Base-by-base conservation (phyloP, 2,888 invertebrate genomes). In the Deilephila porcellus region DNA sequence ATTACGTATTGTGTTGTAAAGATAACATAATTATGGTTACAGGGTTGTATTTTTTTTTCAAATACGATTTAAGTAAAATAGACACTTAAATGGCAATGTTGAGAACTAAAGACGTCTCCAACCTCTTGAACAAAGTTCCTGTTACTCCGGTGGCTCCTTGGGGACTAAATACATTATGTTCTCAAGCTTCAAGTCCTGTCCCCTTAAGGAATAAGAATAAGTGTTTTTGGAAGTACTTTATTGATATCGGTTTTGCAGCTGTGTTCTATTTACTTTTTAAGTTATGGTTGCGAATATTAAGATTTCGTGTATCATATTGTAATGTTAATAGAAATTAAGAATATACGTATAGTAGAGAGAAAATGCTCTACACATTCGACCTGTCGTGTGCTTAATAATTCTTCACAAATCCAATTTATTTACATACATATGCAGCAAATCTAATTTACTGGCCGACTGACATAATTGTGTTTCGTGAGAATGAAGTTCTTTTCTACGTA, bases 401-500 rank as follows among this genome's bases (percentile, higher is more conserved):
- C 56, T 56, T n/a, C 56, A 56, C 14, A n/a, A n/a, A 56, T n/a
- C 56, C n/a, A 56, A 56, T n/a, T n/a, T n/a, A 56, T 56, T 56
- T n/a, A n/a, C 56, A 56, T 19, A 56, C 56, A 56, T 19, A 56
- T 56, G 25, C 8, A 60, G 25, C 60, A 29, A 60, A 29, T 29
- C 29, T 60, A 60, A 25, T 14, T 25, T 60, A 11, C 29, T 7
- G 17, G 4, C 29, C 25, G 4, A 60, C 25, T 29, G 60, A 14
- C 29, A 60, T 25, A 63, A 63, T 19, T 7, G 34, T 32, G 34
- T 2, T 19, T 34, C n/a, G 34, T 32, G 62, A 34, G 32, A 63
- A 63, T 63, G 4, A n/a, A 63, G 62, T 71, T 53, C 45, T 71
- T 72, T 72, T 34, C 70, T 29, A 67, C 74, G 74, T 59, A 74